These are phyloP conservation scores for Sebastes hubbsi DNA, from an alignment of 2,797 vertebrate species.

Conservation along the genomic window DNA sequence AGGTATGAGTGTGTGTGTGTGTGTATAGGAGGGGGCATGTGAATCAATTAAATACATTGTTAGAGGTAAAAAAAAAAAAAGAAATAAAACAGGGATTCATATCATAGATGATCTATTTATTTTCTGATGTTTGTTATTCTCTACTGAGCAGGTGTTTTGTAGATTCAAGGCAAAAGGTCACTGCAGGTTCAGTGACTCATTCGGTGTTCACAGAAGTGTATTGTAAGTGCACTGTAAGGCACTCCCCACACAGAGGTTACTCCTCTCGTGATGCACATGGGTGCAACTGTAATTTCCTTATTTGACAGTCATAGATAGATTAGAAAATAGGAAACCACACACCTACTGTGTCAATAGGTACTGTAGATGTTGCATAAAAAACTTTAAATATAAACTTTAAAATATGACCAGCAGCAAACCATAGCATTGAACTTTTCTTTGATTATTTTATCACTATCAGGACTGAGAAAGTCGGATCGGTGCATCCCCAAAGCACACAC, in stretches of 20 bases:
- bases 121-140: constrained; percentile 6
- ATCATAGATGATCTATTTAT: background rate
- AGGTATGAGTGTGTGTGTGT: background rate
- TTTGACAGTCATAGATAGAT: background rate
- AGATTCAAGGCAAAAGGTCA: constrained; percentile 39
- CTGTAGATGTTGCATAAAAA: background rate
- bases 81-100: constrained; percentile 1
- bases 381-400: background rate
- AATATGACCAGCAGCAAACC: background rate
- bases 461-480: too few relatives aligned
- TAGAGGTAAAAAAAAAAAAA: background rate
- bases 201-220: constrained; percentile 27
- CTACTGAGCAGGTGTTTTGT: constrained; percentile 27
- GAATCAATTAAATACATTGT: background rate
- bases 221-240: constrained; percentile 6
- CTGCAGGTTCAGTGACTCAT: constrained; percentile 60
- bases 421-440: constrained; percentile 7
- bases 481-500: background rate
- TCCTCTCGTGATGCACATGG: constrained; percentile 25
- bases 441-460: background rate
- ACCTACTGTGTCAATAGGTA: background rate
- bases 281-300: constrained; percentile 14
- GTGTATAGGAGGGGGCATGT: background rate
- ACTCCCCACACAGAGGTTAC: constrained; percentile 43
- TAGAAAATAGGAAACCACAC: background rate